Evolutionary conservation across 30 jellyfish, hydroid and myxozoan species (phyloP), one percentile per base, ranked within the genome.

Genomic region (Morbakka virulenta): DNA sequence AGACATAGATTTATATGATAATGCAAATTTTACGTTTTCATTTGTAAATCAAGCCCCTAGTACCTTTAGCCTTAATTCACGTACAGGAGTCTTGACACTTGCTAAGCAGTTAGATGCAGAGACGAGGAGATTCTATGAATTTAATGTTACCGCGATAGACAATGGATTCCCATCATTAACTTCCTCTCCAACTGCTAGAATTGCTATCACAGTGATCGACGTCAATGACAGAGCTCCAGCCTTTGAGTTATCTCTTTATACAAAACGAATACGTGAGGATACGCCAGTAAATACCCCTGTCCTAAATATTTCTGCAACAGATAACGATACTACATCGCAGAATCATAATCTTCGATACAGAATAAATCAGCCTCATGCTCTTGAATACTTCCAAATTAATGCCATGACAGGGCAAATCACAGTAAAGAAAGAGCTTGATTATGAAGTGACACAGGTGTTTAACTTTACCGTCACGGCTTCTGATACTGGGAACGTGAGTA

Each of bases 1-100:
- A 30, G 98, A 91, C 69, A 93, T 94, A 2, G 98, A 91, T 63
- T 78, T 84, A 11, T 91, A 85, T 26, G 64, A 47, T 57, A 91
- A 91, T 41, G 69, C 98, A 30, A 35, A 87, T n/a, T 35, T 91
- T 30, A 62, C 47, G 1, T 91, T 77, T 67, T 23, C 84, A 32
- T 76, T 91, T n/a, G n/a, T 63, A 2, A 24, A 71, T 66, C 71
- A 11, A 6, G 71, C 25, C 32, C 6, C 11, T 9, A 25, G 12
- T 25, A 11, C 25, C 6, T 57, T 57, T 25, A 6, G 12, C 9
- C 6, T 57, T 4, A 21, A 57, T 26, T 6, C 33, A 14, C 9
- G 26, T 57, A 57, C 71, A 6, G 71, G 71, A 21, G 25, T 14
- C 9, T 6, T 57, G 25, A 11, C 25, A 6, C 25, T 25, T 14